These are phyloP conservation scores for Boulengeromyrus knoepffleri DNA, from an alignment of 2,113 vertebrate species.

Conservation along the genomic window DNA sequence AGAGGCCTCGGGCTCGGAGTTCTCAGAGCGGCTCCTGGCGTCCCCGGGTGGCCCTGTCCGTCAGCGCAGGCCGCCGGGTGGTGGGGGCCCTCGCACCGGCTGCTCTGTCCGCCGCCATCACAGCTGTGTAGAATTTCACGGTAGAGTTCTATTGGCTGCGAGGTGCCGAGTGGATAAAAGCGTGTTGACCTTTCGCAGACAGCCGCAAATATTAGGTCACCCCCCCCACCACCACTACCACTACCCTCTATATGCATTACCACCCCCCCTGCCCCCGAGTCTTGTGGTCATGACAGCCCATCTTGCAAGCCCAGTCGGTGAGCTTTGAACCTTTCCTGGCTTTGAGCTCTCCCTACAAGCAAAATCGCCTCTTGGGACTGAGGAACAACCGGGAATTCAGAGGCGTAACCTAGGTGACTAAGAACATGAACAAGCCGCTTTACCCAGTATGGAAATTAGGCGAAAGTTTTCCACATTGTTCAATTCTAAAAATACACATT, in stretches of 20 bases:
- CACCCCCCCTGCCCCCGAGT: neutral
- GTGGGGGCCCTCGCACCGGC: conserved; percentile 36
- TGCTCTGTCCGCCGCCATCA: conserved; percentile 20
- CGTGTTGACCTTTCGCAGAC: conserved; percentile 46
- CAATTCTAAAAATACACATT: neutral
- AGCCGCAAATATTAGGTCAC: conserved; percentile 39
- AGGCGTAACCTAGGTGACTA: neutral
- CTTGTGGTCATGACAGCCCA: neutral
- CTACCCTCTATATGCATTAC: neutral
- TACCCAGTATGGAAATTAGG: neutral
- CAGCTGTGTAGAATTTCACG: conserved; percentile 52
- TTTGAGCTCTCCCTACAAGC: neutral
- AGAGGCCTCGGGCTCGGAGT: neutral
- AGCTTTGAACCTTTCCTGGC: conserved; percentile 16
- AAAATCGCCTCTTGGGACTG: neutral
- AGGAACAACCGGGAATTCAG: neutral
- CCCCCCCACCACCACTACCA: neutral
- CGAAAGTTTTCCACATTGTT: neutral
- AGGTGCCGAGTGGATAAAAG: conserved; percentile 47
- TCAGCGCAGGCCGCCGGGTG: conserved; percentile 28
- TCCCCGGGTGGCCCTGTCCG: conserved; percentile 12
- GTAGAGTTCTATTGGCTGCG: conserved; percentile 44
- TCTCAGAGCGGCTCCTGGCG: neutral
- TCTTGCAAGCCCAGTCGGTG: neutral
- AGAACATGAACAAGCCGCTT: neutral